Evolutionary conservation across 2,797 vertebrate species (phyloP).

Genomic region (Ctenosaura bakeri): DNA sequence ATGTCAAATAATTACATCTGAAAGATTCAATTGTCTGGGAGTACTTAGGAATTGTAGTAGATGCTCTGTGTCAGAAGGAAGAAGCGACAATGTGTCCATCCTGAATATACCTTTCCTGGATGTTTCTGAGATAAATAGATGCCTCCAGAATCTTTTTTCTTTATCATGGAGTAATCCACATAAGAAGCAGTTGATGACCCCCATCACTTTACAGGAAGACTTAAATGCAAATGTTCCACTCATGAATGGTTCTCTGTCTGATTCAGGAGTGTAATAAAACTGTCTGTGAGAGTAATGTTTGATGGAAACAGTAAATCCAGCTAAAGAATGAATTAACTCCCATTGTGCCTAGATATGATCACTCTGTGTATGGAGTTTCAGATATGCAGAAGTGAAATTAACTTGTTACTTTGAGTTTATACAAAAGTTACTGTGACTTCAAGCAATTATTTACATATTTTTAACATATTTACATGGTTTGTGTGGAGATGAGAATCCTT

Average conservation of each 20-base stretch:
- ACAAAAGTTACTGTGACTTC: slow-evolving; percentile 44
- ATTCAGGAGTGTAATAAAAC: slow-evolving; percentile 76
- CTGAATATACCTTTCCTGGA: background rate
- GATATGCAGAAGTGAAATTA: slow-evolving; percentile 65
- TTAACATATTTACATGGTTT: slow-evolving; percentile 15
- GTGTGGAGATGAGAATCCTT: background rate
- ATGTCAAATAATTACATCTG: background rate
- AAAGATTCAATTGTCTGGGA: background rate
- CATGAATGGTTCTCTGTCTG: slow-evolving; percentile 51
- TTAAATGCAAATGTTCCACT: slow-evolving; percentile 50
- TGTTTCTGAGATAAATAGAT: background rate
- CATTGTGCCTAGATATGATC: slow-evolving; percentile 59
- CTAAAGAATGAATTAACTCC: slow-evolving; percentile 72
- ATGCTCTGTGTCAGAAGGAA: background rate
- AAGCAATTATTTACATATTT: slow-evolving; percentile 21
- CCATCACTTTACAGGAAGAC: slow-evolving; percentile 21
- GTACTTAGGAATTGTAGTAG: background rate
- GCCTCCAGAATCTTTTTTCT: background rate
- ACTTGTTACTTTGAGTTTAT: slow-evolving; percentile 56
- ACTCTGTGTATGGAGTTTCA: slow-evolving; percentile 59
- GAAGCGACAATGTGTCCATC: background rate
- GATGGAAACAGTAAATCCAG: slow-evolving; percentile 71
- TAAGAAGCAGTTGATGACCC: background rate
- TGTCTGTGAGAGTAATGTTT: slow-evolving; percentile 72
- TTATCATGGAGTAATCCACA: background rate